These are phyloP conservation scores for Lagria hirta DNA, from an alignment of 2,888 invertebrate genomes.

Conservation along the genomic window DNA sequence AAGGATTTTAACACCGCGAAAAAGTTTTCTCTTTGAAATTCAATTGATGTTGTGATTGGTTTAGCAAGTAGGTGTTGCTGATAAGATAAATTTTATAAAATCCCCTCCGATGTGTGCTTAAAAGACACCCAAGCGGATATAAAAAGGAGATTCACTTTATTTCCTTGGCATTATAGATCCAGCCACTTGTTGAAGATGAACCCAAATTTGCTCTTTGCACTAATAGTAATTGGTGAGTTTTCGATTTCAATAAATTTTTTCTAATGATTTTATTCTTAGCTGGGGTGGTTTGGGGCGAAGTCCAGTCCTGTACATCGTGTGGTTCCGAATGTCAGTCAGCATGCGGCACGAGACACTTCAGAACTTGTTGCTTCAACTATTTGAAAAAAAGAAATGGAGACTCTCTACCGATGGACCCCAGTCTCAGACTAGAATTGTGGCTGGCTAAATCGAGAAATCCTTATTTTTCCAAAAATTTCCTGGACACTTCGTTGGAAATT, in stretches of 20 bases:
- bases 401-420: slow-evolving; percentile 46
- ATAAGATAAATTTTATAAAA: slow-evolving; percentile 40
- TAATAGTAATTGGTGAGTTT: slow-evolving; percentile 32
- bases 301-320: slow-evolving; percentile 67
- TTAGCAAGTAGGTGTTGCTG: slow-evolving; percentile 32
- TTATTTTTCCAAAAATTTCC: slow-evolving; percentile 31
- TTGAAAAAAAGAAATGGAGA: slow-evolving; percentile 59
- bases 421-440: slow-evolving; percentile 49
- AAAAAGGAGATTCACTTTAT: slow-evolving; percentile 9
- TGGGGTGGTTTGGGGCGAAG: slow-evolving; percentile 58
- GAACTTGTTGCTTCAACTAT: slow-evolving; percentile 74
- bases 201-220: slow-evolving; percentile 29
- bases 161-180: slow-evolving; percentile 5
- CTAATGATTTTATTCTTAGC: slow-evolving; percentile 44
- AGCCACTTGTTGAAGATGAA: slow-evolving; percentile 26
- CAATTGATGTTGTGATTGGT: slow-evolving; percentile 34
- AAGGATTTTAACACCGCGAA: slow-evolving; percentile 33
- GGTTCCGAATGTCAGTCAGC: slow-evolving; percentile 67
- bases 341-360: slow-evolving; percentile 69
- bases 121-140: too few species aligned
- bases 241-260: slow-evolving; percentile 1
- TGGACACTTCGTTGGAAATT: slow-evolving; percentile 23
- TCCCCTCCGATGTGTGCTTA: slow-evolving; percentile 30
- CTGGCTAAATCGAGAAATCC: slow-evolving; percentile 47
- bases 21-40: slow-evolving; percentile 40